These are phyloP conservation scores for Colletes gigas DNA, from an alignment of 1,140 invertebrate genomes.

Conservation along the genomic window DNA sequence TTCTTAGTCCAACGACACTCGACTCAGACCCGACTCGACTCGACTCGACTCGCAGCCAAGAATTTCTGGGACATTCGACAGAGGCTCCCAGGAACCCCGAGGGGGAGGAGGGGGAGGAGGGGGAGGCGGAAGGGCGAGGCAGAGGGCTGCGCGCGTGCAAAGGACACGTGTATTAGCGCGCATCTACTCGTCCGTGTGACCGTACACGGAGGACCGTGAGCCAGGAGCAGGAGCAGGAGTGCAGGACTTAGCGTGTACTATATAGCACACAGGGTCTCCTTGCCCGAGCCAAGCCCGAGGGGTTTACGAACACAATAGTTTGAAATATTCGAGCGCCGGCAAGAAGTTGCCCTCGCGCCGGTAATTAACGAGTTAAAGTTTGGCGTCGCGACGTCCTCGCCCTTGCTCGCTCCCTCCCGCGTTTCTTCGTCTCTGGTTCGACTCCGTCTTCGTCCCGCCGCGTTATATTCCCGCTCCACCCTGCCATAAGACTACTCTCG, in stretches of 20 bases:
- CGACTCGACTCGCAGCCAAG: slow-evolving; percentile 46
- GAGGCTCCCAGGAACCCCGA: slow-evolving; percentile 44
- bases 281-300: slow-evolving; percentile 71
- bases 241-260: slow-evolving; percentile 42
- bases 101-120: background rate
- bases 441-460: slow-evolving; percentile 44
- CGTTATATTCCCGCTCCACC: slow-evolving; percentile 35
- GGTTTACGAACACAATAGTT: slow-evolving; percentile 81
- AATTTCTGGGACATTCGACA: slow-evolving; percentile 73
- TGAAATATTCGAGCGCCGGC: slow-evolving; percentile 81
- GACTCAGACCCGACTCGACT: slow-evolving; percentile 68
- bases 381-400: slow-evolving; percentile 76
- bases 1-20: slow-evolving; percentile 67
- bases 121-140: background rate
- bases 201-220: slow-evolving; percentile 18
- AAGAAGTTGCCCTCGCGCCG: slow-evolving; percentile 81
- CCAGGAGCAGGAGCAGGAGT: slow-evolving; percentile 43
- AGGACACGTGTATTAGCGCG: slow-evolving; percentile 23
- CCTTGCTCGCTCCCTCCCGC: slow-evolving; percentile 41
- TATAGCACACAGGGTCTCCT: slow-evolving; percentile 56
- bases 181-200: slow-evolving; percentile 40
- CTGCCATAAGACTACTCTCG: slow-evolving; percentile 73
- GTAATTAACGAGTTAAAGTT: slow-evolving; percentile 83
- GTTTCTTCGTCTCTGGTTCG: slow-evolving; percentile 8
- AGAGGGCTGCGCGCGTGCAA: slow-evolving; percentile 47